Evolutionary conservation across 2,113 vertebrate genomes (phyloP), one percentile per base, ranked within the genome.

Genomic region (Abramis brama): DNA sequence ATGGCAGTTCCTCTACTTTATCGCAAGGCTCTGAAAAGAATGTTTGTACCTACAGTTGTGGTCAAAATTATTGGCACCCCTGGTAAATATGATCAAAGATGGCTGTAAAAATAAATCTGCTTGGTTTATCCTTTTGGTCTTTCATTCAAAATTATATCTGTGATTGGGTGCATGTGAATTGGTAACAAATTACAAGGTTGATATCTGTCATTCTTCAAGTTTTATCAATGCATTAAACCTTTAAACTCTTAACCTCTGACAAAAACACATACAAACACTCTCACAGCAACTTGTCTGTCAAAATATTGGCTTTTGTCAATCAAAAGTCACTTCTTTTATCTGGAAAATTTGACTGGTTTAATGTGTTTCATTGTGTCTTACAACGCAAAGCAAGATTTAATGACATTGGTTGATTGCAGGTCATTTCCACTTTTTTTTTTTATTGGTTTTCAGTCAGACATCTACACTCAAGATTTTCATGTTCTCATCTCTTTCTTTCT

Each of bases 121-220:
- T 2, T 43, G 9, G 9, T 43, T 43, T 43, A 9, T 43, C 8
- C 7, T 39, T 39, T 39, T 39, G 6, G 39, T 43, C 8, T 43
- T 43, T 43, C 43, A 10, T 43, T 10, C 9, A 43, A 43, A 43
- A 43, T 43, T 43, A 43, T 10, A 30, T 86, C 73, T 83, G 55
- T 78, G 59, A 52, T 19, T 43, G 39, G 47, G 30, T 86, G 70
- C 76, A 12, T 33, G 39, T 80, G 43, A 45, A 79, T 25, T 83
- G 73, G 66, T 86, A 86, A 82, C 88, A 55, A 12, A 81, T 74
- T 83, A 77, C 13, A 50, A 66, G 45, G 3, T 57, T 79, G 30
- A 47, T 30, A 52, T 36, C 33, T 36, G 30, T 39, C 17, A 21
- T 36, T 39, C 8, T 47, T 45, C 39, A 74, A 6, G 55, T 57